Base-by-base conservation (phyloP, 1,140 invertebrate species). In the Bathynomus jamesi region DNA sequence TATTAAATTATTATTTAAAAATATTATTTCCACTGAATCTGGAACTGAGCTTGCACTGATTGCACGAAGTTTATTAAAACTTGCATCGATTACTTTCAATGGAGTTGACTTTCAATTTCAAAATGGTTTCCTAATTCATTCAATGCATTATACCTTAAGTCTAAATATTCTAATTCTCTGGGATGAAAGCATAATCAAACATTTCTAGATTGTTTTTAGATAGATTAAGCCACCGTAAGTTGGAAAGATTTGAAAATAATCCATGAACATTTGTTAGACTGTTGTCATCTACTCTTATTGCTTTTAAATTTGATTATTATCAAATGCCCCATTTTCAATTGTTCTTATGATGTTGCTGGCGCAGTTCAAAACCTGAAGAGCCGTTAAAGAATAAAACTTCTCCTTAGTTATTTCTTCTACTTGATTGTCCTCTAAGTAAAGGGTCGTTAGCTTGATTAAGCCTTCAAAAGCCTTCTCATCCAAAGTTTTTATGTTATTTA, bases 161-260 rank as follows among this genome's bases (percentile, higher is more conserved):
- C 93, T 71, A 96, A 82, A 90, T 91, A 94, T 82, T 94, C 90
- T 63, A 96, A 84, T 73, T 90, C 89, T 71, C 89, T 90, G 94
- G 94, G 83, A 96, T 92, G 81, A 94, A 88, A 62, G 91, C 91
- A 80, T 95, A 96, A 79, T 95, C 93, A 81, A 96, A 94, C 86
- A 89, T 90, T 82, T 91, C 88, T 53, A 96, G 85, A 70, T 89
- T 87, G 84, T 96, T 96, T 79, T 93, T 91, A 69, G 92, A 95
- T 74, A 96, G 91, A 80, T 96, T 96, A 61, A 96, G 83, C 91
- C 92, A 94, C 30, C 94, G 88, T 74, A 96, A 85, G 83, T 91
- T 92, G 53, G 91, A 90, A 71, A 96, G 84, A 79, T 93, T 92
- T 0, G 88, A 87, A 80, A 96, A 94, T 27, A 95, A 85, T 7